Base-by-base conservation (phyloP, 2,113 vertebrate species). In the Corynorhinus townsendii region DNA sequence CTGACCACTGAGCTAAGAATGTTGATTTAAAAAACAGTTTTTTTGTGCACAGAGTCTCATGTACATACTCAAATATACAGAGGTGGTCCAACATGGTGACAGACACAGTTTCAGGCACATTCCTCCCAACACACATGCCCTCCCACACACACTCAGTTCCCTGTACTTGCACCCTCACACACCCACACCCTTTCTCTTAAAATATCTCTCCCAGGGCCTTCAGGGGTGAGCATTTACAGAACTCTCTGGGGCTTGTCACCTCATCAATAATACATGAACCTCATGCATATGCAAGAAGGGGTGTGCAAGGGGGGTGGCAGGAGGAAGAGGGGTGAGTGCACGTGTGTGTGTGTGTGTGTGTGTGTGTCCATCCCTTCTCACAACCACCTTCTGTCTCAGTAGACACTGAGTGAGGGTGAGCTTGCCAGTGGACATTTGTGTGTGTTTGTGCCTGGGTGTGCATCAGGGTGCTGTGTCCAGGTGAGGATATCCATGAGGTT, bases 271-370 rank as follows among this genome's bases (percentile, higher is more conserved):
- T 98, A 96, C 97, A 98, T 97, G 49, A 1, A 0, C 1, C 85
- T 98, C 97, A 98, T 98, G 97, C 97, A 98, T 98, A 98, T 98
- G 97, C 96, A 98, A 98, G 93, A 26, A 73, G 38, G 71, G 90
- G 90, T 85, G 94, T 96, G 38, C n/a, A 76, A 3, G 72, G 80
- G 71, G 24, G 38, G 86, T 89, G 96, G 96, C 90, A 90, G 96
- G 96, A 93, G 94, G 81, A 92, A 93, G 96, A 83, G 83, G 9
- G 24, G 56, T 26, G 54, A 33, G 20, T n/a, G 49, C 71, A 68
- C 22, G 75, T 71, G 26, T 26, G 75, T 71, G 26, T 38, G 33
- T n/a, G 43, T 43, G 79, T 17, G 54, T 56, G 86, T 11, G 62
- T 89, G 62, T 22, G 10, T 0, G 19, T 0, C 52, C 0, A 20